Evolutionary conservation across 2,113 vertebrate species (phyloP).

Genomic region (Synchiropus splendidus): DNA sequence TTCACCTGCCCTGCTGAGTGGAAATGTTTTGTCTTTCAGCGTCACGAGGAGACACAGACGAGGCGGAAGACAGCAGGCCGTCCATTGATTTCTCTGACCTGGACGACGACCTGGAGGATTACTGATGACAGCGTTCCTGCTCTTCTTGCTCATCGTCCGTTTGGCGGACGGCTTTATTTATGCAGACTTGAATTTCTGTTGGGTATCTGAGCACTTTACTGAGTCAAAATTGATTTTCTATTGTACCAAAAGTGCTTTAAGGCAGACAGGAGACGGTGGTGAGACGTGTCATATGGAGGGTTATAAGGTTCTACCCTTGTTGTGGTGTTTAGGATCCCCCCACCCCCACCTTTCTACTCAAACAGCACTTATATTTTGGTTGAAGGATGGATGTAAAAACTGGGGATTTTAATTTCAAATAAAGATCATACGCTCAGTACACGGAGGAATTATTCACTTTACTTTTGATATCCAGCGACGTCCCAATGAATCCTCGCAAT

Average conservation of each 20-base stretch:
- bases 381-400: background rate
- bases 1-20: background rate
- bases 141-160: background rate
- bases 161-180: constrained; percentile 18
- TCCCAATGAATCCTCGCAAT: too few relatives aligned
- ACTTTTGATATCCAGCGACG: too few relatives aligned
- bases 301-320: too few relatives aligned
- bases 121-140: constrained; percentile 27
- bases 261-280: constrained; percentile 3
- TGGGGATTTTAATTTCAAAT: background rate
- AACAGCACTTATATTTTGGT: background rate
- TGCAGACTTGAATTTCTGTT: constrained; percentile 31
- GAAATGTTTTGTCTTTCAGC: constrained; percentile 43
- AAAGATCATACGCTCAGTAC: too few relatives aligned
- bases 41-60: constrained; percentile 75
- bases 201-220: constrained; percentile 46
- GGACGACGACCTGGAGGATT: constrained; percentile 64
- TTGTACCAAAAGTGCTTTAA: constrained; percentile 63
- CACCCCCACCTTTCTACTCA: too few relatives aligned
- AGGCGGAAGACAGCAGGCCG: constrained; percentile 63
- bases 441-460: constrained; percentile 19
- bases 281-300: too few relatives aligned
- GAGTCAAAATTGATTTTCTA: constrained; percentile 16
- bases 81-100: constrained; percentile 71
- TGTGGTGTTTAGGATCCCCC: too few relatives aligned